phyloP scores from a whole-genome alignment of 2,888 invertebrate genomes.

The Achlya flavicornis region DNA sequence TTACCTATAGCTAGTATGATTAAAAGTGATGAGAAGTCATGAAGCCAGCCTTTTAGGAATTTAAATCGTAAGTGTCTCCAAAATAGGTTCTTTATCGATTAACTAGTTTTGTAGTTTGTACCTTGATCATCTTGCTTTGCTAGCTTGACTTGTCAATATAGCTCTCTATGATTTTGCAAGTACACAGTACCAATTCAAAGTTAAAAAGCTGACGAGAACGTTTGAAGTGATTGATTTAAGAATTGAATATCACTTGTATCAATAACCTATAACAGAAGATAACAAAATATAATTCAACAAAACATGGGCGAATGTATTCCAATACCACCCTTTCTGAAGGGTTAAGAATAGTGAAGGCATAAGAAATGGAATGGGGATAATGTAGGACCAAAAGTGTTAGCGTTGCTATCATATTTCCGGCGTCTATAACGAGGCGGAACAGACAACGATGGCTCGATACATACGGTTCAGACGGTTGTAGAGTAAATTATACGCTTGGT shows the following conservation, averaged over 20 bases:
- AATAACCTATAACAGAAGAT: conserved; percentile 12
- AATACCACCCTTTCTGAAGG: conserved; percentile 11
- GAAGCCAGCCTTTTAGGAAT: too few species aligned
- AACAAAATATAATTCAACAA: not conserved
- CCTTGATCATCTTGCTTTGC: too few species aligned
- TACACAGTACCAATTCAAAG: not conserved
- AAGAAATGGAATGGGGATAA: conserved; percentile 33
- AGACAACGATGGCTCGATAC: conserved; percentile 21
- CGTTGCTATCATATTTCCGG: conserved; percentile 46
- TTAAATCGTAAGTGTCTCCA: too few species aligned
- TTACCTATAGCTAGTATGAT: not conserved
- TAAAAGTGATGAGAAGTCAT: not conserved
- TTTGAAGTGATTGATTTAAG: not conserved
- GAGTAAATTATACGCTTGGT: conserved; percentile 5
- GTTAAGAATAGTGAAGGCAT: conserved; percentile 14
- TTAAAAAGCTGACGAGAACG: not conserved
- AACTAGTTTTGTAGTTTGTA: too few species aligned
- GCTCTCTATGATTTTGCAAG: too few species aligned
- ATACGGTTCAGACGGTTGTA: conserved; percentile 19
- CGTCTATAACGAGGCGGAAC: conserved; percentile 28
- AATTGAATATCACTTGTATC: not conserved
- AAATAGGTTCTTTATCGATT: too few species aligned
- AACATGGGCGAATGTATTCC: not conserved
- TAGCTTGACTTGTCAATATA: too few species aligned
- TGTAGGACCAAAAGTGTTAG: conserved; percentile 34